A percentile compares a stretch with the other conserved stretches of the same genome.
Conservation (phyloP, 2,888 invertebrate genomes). For the Sphaerophoria taeniata region DNA sequence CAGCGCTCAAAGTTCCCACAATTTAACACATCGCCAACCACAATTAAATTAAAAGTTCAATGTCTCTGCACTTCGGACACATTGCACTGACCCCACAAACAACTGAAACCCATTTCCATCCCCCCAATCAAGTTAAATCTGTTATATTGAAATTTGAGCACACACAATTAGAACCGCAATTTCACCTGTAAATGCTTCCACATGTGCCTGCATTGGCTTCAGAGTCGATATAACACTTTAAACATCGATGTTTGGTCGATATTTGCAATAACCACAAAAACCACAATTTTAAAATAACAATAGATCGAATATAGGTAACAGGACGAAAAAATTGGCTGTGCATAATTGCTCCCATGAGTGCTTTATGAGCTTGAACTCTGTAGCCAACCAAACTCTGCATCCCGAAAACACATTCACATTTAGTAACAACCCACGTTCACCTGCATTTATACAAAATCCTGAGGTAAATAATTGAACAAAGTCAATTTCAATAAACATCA, state of each 20-base stretch:
- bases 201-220: background rate
- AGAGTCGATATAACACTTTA: conserved; percentile 37
- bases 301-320: conserved; percentile 20
- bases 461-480: conserved; percentile 72
- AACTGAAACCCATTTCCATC: background rate
- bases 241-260: conserved; percentile 9
- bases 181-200: conserved; percentile 14
- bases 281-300: conserved; percentile 59
- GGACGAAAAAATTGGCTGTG: conserved; percentile 19
- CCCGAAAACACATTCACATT: background rate
- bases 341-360: conserved; percentile 46
- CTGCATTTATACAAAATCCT: conserved; percentile 20
- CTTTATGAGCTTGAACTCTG: conserved; percentile 7
- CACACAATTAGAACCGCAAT: conserved; percentile 31
- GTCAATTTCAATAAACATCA: conserved; percentile 68
- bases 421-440: background rate
- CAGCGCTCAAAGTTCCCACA: conserved; percentile 32
- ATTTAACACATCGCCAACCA: conserved; percentile 54
- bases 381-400: background rate
- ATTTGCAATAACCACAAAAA: conserved; percentile 45
- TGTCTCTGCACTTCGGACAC: conserved; percentile 41
- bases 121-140: conserved; percentile 1
- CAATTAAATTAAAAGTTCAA: conserved; percentile 58
- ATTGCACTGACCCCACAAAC: background rate
- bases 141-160: conserved; percentile 10